Percentiles rank a stretch among this genome's conserved stretches.
phyloP scores from a whole-genome alignment of 2,113 vertebrate species.

The Oncorhynchus clarkii region DNA sequence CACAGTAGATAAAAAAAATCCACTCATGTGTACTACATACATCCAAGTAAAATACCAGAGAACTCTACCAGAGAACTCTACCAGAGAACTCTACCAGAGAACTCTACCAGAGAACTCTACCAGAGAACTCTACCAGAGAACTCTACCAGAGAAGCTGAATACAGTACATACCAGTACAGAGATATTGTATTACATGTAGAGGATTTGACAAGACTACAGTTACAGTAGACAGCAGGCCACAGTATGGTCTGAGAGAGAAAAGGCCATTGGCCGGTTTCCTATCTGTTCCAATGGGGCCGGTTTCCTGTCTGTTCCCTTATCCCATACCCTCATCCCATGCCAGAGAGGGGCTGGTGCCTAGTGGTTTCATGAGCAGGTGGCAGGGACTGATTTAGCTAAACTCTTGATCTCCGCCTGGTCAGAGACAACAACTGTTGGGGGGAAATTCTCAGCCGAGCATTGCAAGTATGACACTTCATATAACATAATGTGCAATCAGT shows the following conservation, averaged over 20 bases:
- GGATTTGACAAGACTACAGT: no score
- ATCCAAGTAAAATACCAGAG: no score
- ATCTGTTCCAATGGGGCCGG: background rate
- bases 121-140: no score
- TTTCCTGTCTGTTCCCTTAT: background rate
- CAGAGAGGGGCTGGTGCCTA: background rate
- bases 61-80: no score
- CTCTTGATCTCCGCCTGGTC: background rate
- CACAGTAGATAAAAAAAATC: background rate
- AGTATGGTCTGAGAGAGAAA: background rate
- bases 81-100: no score
- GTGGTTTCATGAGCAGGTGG: constrained; percentile 19
- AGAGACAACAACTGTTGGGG: background rate
- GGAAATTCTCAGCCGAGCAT: background rate
- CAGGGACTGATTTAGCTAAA: constrained; percentile 2
- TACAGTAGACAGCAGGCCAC: background rate
- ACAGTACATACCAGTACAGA: background rate
- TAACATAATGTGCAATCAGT: background rate
- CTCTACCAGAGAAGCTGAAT: no score
- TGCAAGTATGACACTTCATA: background rate
- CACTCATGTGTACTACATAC: no score
- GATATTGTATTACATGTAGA: background rate
- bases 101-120: no score
- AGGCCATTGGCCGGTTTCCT: background rate
- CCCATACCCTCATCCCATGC: background rate